These are phyloP conservation scores for Cephonodes hylas DNA, from an alignment of 2,888 invertebrate species.

Conservation along the genomic window DNA sequence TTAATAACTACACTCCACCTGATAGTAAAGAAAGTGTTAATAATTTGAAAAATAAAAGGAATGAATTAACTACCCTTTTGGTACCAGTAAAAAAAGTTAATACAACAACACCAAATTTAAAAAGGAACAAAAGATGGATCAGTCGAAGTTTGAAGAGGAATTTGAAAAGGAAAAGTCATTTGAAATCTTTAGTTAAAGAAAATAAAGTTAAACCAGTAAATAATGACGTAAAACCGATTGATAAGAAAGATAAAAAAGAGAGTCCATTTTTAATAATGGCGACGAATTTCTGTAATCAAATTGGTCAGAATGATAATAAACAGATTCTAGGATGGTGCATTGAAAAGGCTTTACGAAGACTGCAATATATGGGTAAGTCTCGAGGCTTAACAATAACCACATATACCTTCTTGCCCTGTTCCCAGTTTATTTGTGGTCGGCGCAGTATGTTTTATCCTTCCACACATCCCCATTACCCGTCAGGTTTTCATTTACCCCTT, in stretches of 20 bases:
- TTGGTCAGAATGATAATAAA: constrained; percentile 50
- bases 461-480: too few species aligned
- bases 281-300: constrained; percentile 60
- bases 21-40: constrained; percentile 32
- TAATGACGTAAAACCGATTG: constrained; percentile 11
- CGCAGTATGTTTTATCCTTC: too few species aligned
- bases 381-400: too few species aligned
- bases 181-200: constrained; percentile 20
- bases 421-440: too few species aligned
- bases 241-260: constrained; percentile 19
- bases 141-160: constrained; percentile 43
- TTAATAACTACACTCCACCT: constrained; percentile 41
- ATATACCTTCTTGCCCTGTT: too few species aligned
- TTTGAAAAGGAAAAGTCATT: constrained; percentile 27
- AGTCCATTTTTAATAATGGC: constrained; percentile 62
- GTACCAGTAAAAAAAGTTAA: constrained; percentile 44
- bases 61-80: constrained; percentile 50
- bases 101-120: constrained; percentile 20
- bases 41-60: constrained; percentile 51
- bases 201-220: constrained; percentile 1
- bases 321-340: constrained; percentile 63
- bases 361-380: constrained; percentile 59
- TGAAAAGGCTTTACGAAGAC: constrained; percentile 61
- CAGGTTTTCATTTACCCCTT: too few species aligned
- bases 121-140: constrained; percentile 61